Percentiles rank a stretch among this genome's conserved stretches.
Evolutionary conservation across 2,797 vertebrate species (phyloP).

Genomic region (Benthosema pterotum): DNA sequence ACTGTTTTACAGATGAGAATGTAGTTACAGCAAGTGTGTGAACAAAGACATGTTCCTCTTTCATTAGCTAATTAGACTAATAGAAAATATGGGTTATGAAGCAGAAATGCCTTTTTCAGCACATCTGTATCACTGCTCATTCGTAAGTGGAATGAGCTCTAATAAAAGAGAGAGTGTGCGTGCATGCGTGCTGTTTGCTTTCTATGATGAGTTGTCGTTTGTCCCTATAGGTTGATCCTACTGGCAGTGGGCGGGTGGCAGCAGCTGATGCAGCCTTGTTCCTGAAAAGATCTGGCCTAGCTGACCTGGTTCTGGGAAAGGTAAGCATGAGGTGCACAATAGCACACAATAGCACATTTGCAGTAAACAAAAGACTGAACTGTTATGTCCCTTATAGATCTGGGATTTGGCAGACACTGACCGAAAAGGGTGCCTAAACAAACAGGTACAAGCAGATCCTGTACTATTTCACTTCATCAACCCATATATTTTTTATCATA

Average conservation of each 20-base stretch:
- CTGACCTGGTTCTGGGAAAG: constrained; percentile 95
- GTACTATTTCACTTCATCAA: not conserved
- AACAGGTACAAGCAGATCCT: constrained; percentile 85
- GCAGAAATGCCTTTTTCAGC: constrained; percentile 1
- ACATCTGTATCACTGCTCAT: constrained; percentile 7
- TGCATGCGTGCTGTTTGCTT: not conserved
- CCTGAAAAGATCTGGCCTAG: constrained; percentile 93
- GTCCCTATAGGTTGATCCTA: constrained; percentile 85
- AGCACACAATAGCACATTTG: not conserved
- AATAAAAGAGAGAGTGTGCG: no score
- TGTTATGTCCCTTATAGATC: constrained; percentile 80
- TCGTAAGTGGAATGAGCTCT: not conserved
- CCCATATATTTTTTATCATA: not conserved
- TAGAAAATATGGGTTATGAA: not conserved
- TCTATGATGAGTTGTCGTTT: no score
- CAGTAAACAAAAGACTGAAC: constrained; percentile 1
- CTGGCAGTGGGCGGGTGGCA: constrained; percentile 88
- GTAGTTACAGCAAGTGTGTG: not conserved
- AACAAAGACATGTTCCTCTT: not conserved
- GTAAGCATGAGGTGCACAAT: constrained; percentile 66
- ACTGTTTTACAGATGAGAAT: not conserved
- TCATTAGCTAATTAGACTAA: not conserved
- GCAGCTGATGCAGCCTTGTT: constrained; percentile 95
- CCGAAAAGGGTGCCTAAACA: constrained; percentile 92
- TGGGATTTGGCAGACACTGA: constrained; percentile 98